phyloP scores from a whole-genome alignment of 2,113 vertebrate species.

The Lamprologus sp. region DNA sequence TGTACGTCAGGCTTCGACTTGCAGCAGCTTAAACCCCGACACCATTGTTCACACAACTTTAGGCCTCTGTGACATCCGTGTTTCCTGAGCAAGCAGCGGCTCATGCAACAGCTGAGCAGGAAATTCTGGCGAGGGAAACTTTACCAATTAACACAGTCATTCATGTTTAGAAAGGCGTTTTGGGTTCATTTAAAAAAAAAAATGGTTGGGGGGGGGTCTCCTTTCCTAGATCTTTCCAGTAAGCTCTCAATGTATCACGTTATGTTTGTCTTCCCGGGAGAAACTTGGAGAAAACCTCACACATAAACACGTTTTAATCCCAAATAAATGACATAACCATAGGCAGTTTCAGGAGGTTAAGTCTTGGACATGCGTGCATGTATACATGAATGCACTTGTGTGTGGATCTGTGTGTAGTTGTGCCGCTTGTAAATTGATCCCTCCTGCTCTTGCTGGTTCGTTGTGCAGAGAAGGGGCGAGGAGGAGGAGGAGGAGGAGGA shows the following conservation, averaged over 20 bases:
- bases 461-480: constrained; percentile 54
- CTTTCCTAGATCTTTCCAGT: neutral
- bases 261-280: neutral
- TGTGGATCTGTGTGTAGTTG: constrained; percentile 13
- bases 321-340: neutral
- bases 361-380: neutral
- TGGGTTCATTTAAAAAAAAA: neutral
- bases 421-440: constrained; percentile 65
- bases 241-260: neutral
- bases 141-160: neutral
- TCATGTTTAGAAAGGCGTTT: neutral
- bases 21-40: neutral
- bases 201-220: neutral
- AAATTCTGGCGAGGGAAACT: neutral
- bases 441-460: constrained; percentile 60
- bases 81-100: neutral
- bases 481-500: constrained; percentile 22
- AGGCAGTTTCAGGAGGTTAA: neutral
- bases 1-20: neutral
- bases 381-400: neutral
- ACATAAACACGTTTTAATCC: neutral
- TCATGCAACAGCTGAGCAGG: neutral
- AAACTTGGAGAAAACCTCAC: neutral
- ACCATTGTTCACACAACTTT: neutral
- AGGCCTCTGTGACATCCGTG: neutral